Evolutionary conservation across 1,140 invertebrate genomes (phyloP), one percentile per base, ranked within the genome.

Genomic region (Heliconius himera): DNA sequence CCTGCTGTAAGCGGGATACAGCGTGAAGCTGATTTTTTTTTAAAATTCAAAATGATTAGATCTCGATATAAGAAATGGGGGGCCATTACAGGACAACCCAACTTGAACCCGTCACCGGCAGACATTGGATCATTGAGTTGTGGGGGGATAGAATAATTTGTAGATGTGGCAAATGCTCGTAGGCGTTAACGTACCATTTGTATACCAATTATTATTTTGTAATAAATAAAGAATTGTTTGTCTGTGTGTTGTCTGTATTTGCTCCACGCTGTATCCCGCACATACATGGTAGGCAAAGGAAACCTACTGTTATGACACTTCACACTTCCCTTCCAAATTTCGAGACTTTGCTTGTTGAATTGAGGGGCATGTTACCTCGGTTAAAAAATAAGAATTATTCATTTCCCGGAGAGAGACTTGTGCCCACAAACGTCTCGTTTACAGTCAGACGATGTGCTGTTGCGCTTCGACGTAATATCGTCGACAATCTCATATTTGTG

Each of bases 131-230:
- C 60, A 66, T 60, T 60, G 60, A 66, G 26, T 22, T 29, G 26
- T 16, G 13, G 60, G 60, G 60, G 60, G 60, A 66, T 66, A 66
- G 60, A 66, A 26, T 66, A 29, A n/a, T 66, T 26, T 66, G 60
- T 5, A 66, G 60, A 66, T 26, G 60, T 29, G 60, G 60, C 11
- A 29, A 29, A 29, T 66, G 26, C 26, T 66, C 8, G 1, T 66
- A 66, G 22, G 60, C 60, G 13, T 26, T 11, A 60, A 60, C 11
- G 8, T 26, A 46, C 8, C 9, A n/a, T 60, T 60, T 60, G 18
- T 20, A 54, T 54, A 2, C 20, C 6, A 20, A 18, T 20, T n/a
- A 8, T 54, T 20, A 54, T 54, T 54, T 54, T n/a, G 5, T 54
- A 8, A 20, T 18, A n/a, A 54, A n/a, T 20, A 54, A n/a, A 54